Evolutionary conservation across 2,888 invertebrate genomes (phyloP), one percentile per base, ranked within the genome.

Genomic region (Trimorus sp.): DNA sequence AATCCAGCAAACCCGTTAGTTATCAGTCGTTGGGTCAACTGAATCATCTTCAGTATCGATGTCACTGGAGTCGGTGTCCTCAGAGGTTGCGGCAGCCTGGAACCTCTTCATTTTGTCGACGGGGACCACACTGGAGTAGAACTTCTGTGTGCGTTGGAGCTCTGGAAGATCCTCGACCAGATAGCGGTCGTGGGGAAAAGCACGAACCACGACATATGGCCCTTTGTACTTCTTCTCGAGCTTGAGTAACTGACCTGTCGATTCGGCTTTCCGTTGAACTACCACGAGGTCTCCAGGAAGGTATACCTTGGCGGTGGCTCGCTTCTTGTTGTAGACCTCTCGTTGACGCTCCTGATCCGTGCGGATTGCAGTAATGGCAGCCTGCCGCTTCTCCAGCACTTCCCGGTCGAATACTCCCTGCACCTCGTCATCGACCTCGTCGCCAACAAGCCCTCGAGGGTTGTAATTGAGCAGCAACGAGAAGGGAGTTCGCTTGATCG

Each of bases 161-260:
- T n/a, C n/a, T n/a, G n/a, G n/a, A n/a, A n/a, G n/a, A n/a, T n/a
- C 86, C 26, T 85, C 74, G 0, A 86, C 82, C 49, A 86, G 81
- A 49, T 85, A 86, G 0, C 86, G 80, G 42, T 86, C 86, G 51
- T 87, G 84, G 0, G 85, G 86, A 6, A 86, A 42, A 0, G 86
- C 81, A 0, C 79, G 84, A 0, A 79, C 85, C 1, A 87, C 82
- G 40, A 68, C 79, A 62, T 83, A 87, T 0, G 87, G 86, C 0
- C 87, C 86, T 53, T 84, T 85, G 0, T 79, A 82, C 14, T 84
- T 84, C 0, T 85, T 77, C 0, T 69, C 36, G 12, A 87, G 53
- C 37, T 88, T 86, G 16, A 58, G 71, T 37, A 85, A 87, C 16
- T 83, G 73, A 7, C 85, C 85, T 0, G 85, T 85, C 6, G 85